Evolutionary conservation across 2,797 vertebrate species (phyloP).

Genomic region (Rallus crepitans): DNA sequence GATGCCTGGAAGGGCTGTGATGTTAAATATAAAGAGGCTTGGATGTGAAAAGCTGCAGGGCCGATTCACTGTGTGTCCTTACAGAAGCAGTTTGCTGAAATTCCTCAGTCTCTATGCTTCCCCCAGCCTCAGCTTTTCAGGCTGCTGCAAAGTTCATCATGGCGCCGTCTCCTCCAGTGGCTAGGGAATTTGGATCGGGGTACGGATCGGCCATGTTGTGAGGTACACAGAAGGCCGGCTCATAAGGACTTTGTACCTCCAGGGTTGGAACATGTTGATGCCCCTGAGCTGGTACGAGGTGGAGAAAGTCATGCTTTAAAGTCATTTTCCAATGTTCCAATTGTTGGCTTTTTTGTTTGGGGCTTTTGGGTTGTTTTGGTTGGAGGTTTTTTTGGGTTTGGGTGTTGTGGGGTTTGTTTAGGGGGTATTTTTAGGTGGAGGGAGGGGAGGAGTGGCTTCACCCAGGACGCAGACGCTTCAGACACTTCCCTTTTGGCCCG

Average conservation of each 20-base stretch:
- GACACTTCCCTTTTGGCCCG: fast-evolving
- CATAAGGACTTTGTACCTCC: fast-evolving
- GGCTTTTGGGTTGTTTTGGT: too few species aligned
- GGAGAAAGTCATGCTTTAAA: not conserved
- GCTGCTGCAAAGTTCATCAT: not conserved
- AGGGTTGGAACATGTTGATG: not conserved
- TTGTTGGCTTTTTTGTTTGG: too few species aligned
- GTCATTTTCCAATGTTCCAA: fast-evolving
- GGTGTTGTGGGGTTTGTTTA: not conserved
- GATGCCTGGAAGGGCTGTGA: not conserved
- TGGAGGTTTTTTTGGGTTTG: too few species aligned
- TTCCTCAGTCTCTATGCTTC: not conserved
- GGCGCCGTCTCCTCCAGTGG: fast-evolving
- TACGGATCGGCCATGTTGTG: not conserved
- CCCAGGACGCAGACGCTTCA: not conserved
- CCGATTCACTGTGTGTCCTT: not conserved
- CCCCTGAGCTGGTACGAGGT: fast-evolving
- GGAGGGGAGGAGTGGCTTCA: too few species aligned
- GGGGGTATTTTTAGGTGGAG: too few species aligned
- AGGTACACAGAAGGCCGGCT: not conserved
- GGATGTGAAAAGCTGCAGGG: not conserved
- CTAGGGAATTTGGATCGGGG: not conserved
- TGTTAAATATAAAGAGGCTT: not conserved
- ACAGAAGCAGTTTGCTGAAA: not conserved
- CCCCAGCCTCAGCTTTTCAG: not conserved